Conservation (phyloP, 2,888 invertebrate species). For the Cryptus viduatorius region DNA sequence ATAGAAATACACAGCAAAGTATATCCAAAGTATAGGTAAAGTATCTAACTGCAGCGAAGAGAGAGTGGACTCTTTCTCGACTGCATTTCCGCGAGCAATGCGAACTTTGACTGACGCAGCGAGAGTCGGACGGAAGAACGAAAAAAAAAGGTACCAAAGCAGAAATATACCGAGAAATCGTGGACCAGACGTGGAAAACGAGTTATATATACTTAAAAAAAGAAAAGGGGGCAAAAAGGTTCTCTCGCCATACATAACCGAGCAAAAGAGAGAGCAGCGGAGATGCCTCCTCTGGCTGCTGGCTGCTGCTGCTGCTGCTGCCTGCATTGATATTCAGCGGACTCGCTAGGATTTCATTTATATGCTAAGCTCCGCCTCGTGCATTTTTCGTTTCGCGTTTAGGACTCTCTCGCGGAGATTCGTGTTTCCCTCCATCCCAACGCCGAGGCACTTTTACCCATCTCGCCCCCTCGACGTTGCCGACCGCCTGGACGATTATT, state of each 20-base stretch:
- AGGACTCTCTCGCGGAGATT: conserved; percentile 70
- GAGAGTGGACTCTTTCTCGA: conserved; percentile 44
- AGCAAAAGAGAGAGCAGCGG: conserved; percentile 8
- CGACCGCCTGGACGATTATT: conserved; percentile 55
- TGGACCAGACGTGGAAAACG: conserved; percentile 12
- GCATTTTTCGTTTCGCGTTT: conserved; percentile 73
- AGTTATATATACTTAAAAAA: background rate
- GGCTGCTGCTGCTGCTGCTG: conserved; percentile 45
- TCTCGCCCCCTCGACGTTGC: background rate
- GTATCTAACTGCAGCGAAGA: background rate
- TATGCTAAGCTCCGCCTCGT: conserved; percentile 80
- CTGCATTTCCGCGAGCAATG: conserved; percentile 66
- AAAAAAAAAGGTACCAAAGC: background rate
- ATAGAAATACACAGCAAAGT: conserved; percentile 13
- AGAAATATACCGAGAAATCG: background rate
- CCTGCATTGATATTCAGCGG: conserved; percentile 80
- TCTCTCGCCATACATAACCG: conserved; percentile 4
- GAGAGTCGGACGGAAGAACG: conserved; percentile 17
- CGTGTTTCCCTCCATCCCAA: conserved; percentile 41
- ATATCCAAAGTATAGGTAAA: conserved; percentile 15
- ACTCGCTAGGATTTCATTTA: conserved; percentile 81
- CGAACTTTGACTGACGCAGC: conserved; percentile 64
- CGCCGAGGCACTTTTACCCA: background rate
- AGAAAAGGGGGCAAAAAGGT: background rate
- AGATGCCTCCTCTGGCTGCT: background rate